phyloP scores from a whole-genome alignment of 2,797 vertebrate species.

The Telmatherina bonti region DNA sequence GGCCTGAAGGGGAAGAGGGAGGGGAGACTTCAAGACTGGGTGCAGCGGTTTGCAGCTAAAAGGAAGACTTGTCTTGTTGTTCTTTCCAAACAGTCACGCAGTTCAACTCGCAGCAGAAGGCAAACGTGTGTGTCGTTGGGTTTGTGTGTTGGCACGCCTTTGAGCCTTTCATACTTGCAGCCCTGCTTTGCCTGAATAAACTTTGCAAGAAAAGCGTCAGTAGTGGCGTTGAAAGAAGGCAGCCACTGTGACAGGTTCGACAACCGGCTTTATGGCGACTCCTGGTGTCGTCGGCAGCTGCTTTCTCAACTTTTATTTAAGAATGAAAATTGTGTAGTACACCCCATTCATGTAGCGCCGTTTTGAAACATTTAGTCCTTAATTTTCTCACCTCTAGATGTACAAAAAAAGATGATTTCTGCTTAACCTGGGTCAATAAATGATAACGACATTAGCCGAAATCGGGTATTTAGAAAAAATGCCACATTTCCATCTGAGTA shows the following conservation, averaged over 20 bases:
- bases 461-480: constrained; percentile 8
- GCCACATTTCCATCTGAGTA: constrained; percentile 7
- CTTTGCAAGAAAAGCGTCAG: constrained; percentile 57
- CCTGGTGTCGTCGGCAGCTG: constrained; percentile 63
- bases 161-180: constrained; percentile 65
- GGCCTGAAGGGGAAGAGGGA: constrained; percentile 54
- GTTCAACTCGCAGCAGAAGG: constrained; percentile 74
- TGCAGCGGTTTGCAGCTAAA: constrained; percentile 56
- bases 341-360: constrained; percentile 29
- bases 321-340: constrained; percentile 45
- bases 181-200: constrained; percentile 65
- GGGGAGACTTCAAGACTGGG: constrained; percentile 58
- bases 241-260: constrained; percentile 70
- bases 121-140: constrained; percentile 59
- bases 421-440: background rate
- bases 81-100: constrained; percentile 45
- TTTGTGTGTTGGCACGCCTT: constrained; percentile 60
- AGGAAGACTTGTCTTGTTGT: constrained; percentile 78
- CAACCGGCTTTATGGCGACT: constrained; percentile 63
- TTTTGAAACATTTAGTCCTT: constrained; percentile 1
- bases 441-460: constrained; percentile 8
- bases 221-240: constrained; percentile 62
- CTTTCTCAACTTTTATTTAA: constrained; percentile 41
- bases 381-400: constrained; percentile 1
- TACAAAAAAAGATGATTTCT: constrained; percentile 3